Percentiles rank a stretch among this genome's conserved stretches.
These are phyloP conservation scores for Rhynchopsitta pachyrhyncha DNA, from an alignment of 2,113 vertebrate genomes.

Conservation along the genomic window DNA sequence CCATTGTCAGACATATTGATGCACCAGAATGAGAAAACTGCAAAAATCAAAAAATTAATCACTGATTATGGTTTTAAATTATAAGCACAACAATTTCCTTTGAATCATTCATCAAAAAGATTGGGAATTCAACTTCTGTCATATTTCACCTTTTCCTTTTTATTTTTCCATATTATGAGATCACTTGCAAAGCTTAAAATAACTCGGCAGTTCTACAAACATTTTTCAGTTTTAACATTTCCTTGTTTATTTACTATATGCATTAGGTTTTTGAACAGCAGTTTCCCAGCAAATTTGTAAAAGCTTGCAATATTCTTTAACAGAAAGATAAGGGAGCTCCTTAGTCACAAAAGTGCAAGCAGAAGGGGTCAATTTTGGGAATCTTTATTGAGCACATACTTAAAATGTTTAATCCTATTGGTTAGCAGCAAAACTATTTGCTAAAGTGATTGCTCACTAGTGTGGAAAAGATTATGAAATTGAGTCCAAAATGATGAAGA, in stretches of 20 bases:
- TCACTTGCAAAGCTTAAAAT: slow-evolving; percentile 26
- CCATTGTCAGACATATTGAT: background rate
- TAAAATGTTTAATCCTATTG: background rate
- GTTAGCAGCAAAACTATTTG: background rate
- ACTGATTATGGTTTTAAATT: background rate
- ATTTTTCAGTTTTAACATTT: slow-evolving; percentile 11
- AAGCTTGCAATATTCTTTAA: background rate
- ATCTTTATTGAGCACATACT: background rate
- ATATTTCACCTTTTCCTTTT: background rate
- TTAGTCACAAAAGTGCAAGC: background rate
- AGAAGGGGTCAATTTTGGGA: background rate
- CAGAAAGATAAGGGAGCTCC: background rate
- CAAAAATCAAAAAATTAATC: background rate
- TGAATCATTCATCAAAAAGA: background rate
- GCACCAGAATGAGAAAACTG: background rate
- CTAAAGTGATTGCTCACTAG: background rate
- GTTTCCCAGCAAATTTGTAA: background rate
- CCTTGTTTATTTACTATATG: background rate
- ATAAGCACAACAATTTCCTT: background rate
- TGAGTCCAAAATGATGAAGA: background rate
- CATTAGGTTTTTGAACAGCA: background rate
- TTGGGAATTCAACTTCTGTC: background rate
- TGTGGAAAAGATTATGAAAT: background rate
- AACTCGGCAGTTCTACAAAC: slow-evolving; percentile 3
- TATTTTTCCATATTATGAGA: background rate